Evolutionary conservation across 2,113 vertebrate species (phyloP), one percentile per base, ranked within the genome.

Genomic region (Aspiorhynchus laticeps): DNA sequence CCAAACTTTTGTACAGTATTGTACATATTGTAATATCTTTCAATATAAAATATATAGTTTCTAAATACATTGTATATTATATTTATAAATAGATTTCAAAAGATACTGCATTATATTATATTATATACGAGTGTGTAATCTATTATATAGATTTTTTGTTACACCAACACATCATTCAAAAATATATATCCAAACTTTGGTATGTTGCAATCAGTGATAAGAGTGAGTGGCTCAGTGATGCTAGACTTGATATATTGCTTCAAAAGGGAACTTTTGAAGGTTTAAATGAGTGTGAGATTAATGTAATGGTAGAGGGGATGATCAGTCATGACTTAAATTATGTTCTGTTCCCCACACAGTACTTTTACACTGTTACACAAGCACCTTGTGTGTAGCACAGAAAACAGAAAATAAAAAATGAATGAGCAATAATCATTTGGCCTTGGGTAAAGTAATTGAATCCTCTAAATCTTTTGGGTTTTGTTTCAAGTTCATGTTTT

Each of bases 211-310:
- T 36, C 17, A 71, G 67, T 36, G 17, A 71, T 36, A 71, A 36
- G 31, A 71, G 67, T 33, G 31, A 36, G 67, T 19, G 31, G 17
- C 65, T 71, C 17, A 36, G 31, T 71, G 67, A 71, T 33, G 7
- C 17, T 36, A 33, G 19, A 21, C 67, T 71, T 71, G 31, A 21
- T 71, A 36, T 36, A 71, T 8, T 71, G 67, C 56, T 59, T 24
- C 56, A 59, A 59, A 59, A 59, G 21, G 21, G 21, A 59, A 59
- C 53, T 59, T 59, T 59, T 36, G 7, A 71, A 71, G 31, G 67
- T 21, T 10, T 71, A 71, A 71, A 71, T 59, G 65, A 33, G 67
- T 71, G 67, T 71, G 31, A 71, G 31, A 71, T 71, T 19, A 71
- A 71, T 71, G 17, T 36, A 21, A 71, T 71, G 17, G 31, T 17